Conservation (phyloP, 2,113 vertebrate species). For the Panthera leo region DNA sequence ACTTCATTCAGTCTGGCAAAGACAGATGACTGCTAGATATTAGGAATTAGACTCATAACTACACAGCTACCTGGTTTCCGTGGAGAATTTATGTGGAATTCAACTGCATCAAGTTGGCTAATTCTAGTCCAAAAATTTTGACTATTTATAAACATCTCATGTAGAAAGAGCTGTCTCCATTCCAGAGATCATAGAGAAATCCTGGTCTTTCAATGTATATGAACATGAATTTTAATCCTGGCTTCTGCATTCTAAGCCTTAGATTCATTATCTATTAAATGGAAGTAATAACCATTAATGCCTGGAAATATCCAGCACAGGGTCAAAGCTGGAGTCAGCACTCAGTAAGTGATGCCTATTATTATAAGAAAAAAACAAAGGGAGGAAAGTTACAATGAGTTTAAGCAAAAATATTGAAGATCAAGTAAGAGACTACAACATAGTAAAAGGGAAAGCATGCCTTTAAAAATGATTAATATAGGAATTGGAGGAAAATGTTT, state of each 20-base stretch:
- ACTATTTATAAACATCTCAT: neutral
- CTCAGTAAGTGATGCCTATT: neutral
- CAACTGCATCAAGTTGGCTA: neutral
- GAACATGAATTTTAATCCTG: neutral
- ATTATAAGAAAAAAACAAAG: neutral
- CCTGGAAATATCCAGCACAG: neutral
- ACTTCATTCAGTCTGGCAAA: neutral
- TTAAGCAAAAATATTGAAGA: neutral
- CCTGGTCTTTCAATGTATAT: neutral
- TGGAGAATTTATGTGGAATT: neutral
- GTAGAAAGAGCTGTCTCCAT: neutral
- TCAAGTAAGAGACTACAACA: neutral
- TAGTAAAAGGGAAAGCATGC: neutral
- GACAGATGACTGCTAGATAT: neutral
- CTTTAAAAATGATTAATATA: neutral
- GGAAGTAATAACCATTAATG: neutral
- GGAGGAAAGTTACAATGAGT: neutral
- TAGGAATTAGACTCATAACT: neutral
- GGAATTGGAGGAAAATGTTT: neutral
- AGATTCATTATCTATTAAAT: neutral
- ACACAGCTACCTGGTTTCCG: neutral
- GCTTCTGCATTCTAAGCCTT: neutral
- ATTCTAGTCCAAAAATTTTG: neutral
- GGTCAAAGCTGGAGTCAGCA: neutral
- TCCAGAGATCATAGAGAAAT: neutral